These are phyloP conservation scores for Sebastes hubbsi DNA, from an alignment of 2,797 vertebrate genomes.

Conservation along the genomic window DNA sequence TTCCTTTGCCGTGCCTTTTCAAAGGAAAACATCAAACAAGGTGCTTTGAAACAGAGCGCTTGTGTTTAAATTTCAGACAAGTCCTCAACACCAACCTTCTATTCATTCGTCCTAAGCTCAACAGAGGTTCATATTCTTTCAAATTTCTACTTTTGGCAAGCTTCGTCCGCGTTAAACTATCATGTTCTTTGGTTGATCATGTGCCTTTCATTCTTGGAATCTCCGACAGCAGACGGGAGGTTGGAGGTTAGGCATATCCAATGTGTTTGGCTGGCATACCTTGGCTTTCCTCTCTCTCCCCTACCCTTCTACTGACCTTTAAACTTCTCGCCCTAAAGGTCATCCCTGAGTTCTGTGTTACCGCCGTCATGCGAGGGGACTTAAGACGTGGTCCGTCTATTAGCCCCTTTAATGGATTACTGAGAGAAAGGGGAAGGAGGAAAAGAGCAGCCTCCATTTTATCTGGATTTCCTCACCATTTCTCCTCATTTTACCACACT, in stretches of 20 bases:
- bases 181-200: slow-evolving; percentile 39
- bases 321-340: slow-evolving; percentile 70
- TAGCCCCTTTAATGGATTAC: slow-evolving; percentile 45
- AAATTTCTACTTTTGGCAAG: slow-evolving; percentile 13
- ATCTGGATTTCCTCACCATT: not conserved
- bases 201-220: slow-evolving; percentile 45
- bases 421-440: not conserved
- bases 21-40: not conserved
- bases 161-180: not conserved
- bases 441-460: slow-evolving; percentile 16
- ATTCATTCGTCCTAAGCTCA: not conserved
- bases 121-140: not conserved
- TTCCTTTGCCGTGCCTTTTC: not conserved
- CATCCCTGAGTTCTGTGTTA: slow-evolving; percentile 46
- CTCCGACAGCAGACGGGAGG: slow-evolving; percentile 21
- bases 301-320: slow-evolving; percentile 68
- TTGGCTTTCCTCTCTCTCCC: slow-evolving; percentile 33
- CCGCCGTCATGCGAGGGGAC: slow-evolving; percentile 45
- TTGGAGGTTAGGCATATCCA: slow-evolving; percentile 59
- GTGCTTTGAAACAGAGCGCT: not conserved
- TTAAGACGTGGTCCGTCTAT: slow-evolving; percentile 40
- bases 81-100: not conserved
- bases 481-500: not conserved
- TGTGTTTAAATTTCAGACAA: not conserved
- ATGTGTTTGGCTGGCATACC: slow-evolving; percentile 48